Percentiles rank a stretch among this genome's conserved stretches.
Evolutionary conservation across 1,140 invertebrate species (phyloP).

Genomic region (Drosophila nebulosa): DNA sequence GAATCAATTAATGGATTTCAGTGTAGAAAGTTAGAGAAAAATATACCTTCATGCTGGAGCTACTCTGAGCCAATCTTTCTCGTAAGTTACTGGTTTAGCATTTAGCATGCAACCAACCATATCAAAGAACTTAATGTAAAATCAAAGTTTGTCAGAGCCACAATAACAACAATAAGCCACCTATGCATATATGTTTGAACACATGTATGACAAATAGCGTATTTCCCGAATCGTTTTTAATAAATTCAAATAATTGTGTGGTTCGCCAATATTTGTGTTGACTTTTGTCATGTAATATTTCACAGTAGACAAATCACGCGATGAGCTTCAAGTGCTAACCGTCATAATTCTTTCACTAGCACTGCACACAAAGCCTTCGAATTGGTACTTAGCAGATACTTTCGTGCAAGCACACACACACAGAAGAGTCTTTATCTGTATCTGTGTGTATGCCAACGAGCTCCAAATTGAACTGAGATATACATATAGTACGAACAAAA

Average conservation of each 20-base stretch:
- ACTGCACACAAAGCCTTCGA: constrained; percentile 9
- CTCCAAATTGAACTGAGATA: background rate
- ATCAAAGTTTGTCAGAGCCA: background rate
- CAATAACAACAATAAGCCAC: too few relatives aligned
- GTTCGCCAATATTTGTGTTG: constrained; percentile 44
- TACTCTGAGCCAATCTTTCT: too few relatives aligned
- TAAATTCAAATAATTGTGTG: background rate
- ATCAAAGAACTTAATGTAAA: background rate
- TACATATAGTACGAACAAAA: background rate
- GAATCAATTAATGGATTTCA: too few relatives aligned
- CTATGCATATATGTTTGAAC: background rate
- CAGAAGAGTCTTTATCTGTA: background rate
- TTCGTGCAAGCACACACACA: background rate
- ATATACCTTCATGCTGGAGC: too few relatives aligned
- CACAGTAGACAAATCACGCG: constrained; percentile 38
- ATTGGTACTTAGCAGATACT: constrained; percentile 6
- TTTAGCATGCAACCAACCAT: background rate
- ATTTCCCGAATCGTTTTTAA: background rate
- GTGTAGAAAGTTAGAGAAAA: too few relatives aligned
- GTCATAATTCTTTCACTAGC: background rate
- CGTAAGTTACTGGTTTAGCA: too few relatives aligned
- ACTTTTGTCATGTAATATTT: constrained; percentile 43
- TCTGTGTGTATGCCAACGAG: background rate
- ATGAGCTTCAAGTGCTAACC: constrained; percentile 27
- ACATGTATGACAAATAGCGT: background rate